Evolutionary conservation across 92 coral and sea anemone genomes (phyloP).

Genomic region (Paragorgia papillata): DNA sequence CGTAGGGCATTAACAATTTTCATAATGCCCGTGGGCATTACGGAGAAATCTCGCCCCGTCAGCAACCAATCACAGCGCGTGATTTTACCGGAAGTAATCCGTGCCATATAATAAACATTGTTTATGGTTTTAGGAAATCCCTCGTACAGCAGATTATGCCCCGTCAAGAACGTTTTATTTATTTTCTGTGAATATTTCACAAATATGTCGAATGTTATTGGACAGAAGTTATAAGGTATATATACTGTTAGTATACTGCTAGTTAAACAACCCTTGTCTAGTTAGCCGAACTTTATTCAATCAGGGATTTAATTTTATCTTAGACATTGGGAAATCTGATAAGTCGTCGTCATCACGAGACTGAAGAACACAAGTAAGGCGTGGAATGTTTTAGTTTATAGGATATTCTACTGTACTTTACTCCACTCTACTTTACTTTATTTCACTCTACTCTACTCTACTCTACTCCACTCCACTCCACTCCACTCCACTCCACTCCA

Average conservation of each 20-base stretch:
- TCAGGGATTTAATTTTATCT: neutral
- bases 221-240: slow-evolving; percentile 92
- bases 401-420: too few species aligned
- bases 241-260: neutral
- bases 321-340: slow-evolving; percentile 88
- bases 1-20: too few species aligned
- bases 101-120: too few species aligned
- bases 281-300: neutral
- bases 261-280: neutral
- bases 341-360: slow-evolving; percentile 78
- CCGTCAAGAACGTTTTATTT: slow-evolving; percentile 96
- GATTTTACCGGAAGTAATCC: too few species aligned
- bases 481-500: too few species aligned
- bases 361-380: slow-evolving; percentile 75
- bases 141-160: slow-evolving; percentile 89
- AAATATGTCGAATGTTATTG: slow-evolving; percentile 81
- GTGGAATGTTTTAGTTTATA: too few species aligned
- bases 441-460: too few species aligned
- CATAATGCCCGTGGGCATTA: too few species aligned
- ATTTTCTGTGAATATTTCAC: slow-evolving; percentile 87
- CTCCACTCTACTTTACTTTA: too few species aligned
- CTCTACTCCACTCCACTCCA: too few species aligned
- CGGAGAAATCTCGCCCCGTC: too few species aligned
- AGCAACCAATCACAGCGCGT: too few species aligned
- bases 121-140: slow-evolving; percentile 78